Conservation (phyloP, 2,888 invertebrate species). For the Pseudococcus jackbeardsleyi region DNA sequence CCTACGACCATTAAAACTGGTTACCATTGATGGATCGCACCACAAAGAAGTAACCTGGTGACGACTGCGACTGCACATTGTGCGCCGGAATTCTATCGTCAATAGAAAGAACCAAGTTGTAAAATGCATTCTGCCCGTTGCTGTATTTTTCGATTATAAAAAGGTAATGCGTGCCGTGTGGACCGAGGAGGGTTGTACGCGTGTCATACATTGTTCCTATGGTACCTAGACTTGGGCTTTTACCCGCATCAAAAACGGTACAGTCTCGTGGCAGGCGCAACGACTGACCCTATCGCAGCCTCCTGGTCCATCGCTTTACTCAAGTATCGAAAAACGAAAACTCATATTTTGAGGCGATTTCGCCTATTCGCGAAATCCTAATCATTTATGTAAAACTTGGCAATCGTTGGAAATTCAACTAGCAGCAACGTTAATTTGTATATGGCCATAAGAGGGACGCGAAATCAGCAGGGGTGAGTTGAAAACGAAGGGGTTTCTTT, state of each 20-base stretch:
- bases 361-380: neutral
- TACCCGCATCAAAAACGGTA: constrained; percentile 27
- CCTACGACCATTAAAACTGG: neutral
- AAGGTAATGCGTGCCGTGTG: constrained; percentile 27
- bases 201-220: constrained; percentile 23
- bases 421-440: neutral
- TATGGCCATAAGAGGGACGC: neutral
- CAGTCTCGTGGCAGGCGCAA: constrained; percentile 12
- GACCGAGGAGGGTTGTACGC: constrained; percentile 34
- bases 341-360: neutral
- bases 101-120: neutral
- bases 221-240: neutral
- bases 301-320: neutral
- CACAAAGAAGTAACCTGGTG: neutral
- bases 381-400: too few species aligned
- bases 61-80: neutral
- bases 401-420: too few species aligned
- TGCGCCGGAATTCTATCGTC: neutral
- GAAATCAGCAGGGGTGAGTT: neutral
- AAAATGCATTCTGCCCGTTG: constrained; percentile 7
- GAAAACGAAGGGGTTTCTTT: neutral
- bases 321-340: neutral
- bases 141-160: neutral
- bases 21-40: neutral
- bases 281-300: neutral